phyloP scores from a whole-genome alignment of 2,797 vertebrate genomes.

The Euthynnus affinis region DNA sequence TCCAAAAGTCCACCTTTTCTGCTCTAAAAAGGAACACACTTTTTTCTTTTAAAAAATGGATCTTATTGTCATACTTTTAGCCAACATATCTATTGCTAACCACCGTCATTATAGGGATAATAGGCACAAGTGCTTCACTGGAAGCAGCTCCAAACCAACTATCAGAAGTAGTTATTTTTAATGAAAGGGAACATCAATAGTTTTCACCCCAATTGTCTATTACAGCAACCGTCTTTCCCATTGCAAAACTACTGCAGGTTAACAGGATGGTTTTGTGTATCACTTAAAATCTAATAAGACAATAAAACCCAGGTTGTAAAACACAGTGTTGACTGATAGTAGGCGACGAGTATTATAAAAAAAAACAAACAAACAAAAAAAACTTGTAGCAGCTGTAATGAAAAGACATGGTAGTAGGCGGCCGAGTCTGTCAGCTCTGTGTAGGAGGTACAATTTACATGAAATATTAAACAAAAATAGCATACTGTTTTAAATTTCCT shows the following conservation, averaged over 20 bases:
- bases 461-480: constrained; percentile 69
- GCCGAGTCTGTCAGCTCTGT: constrained; percentile 58
- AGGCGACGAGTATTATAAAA: constrained; percentile 27
- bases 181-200: constrained; percentile 4
- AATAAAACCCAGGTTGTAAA: neutral
- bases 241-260: neutral
- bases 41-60: constrained; percentile 1
- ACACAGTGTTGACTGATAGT: constrained; percentile 6
- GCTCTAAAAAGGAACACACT: constrained; percentile 25
- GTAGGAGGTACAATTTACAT: constrained; percentile 73
- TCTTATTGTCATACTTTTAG: neutral
- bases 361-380: constrained; percentile 16
- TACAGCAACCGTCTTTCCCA: constrained; percentile 3
- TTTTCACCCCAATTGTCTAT: neutral
- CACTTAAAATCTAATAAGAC: neutral
- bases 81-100: neutral
- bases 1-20: constrained; percentile 47
- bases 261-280: neutral
- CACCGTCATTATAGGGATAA: constrained; percentile 1
- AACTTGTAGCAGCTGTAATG: constrained; percentile 45
- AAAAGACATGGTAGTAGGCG: constrained; percentile 39
- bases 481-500: constrained; percentile 62
- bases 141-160: neutral
- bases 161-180: neutral
- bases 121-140: neutral